A percentile compares a stretch with the other conserved stretches of the same genome.
These are phyloP conservation scores for Apodemus speciosus DNA, from an alignment of 2,113 vertebrate species.

Conservation along the genomic window DNA sequence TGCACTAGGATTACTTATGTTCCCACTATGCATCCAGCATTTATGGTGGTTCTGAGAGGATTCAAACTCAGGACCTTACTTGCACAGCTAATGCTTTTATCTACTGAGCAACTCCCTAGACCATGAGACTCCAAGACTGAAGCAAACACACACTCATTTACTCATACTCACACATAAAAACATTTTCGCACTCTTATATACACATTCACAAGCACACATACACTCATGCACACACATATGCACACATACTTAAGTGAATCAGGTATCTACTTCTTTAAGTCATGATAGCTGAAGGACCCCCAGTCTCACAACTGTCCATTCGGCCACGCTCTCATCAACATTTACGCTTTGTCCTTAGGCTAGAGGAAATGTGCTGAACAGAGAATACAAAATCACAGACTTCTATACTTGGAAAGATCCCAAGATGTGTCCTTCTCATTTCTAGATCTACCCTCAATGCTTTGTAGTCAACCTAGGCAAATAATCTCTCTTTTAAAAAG, in stretches of 20 bases:
- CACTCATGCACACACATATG: too few relatives aligned
- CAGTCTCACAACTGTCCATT: not conserved
- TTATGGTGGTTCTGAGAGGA: not conserved
- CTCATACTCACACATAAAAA: too few relatives aligned
- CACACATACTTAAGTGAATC: not conserved
- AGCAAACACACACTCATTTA: not conserved
- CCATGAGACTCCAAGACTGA: too few relatives aligned
- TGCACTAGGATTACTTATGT: not conserved
- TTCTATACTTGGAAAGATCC: not conserved
- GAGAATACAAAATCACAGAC: conserved; percentile 45
- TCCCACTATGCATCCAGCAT: not conserved
- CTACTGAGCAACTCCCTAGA: not conserved
- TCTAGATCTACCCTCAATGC: not conserved
- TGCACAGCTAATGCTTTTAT: not conserved
- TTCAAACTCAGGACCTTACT: not conserved
- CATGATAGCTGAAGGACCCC: not conserved
- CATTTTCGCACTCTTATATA: too few relatives aligned
- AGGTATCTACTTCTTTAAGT: not conserved
- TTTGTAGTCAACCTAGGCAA: conserved; percentile 5
- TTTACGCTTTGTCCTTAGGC: not conserved
- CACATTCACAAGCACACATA: too few relatives aligned
- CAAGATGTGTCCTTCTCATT: not conserved
- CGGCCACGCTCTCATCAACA: not conserved
- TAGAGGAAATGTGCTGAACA: not conserved
- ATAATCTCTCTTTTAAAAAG: not conserved